Percentiles rank a stretch among this genome's conserved stretches.
These are phyloP conservation scores for Limnephilus rhombicus DNA, from an alignment of 2,888 invertebrate genomes.

Conservation along the genomic window DNA sequence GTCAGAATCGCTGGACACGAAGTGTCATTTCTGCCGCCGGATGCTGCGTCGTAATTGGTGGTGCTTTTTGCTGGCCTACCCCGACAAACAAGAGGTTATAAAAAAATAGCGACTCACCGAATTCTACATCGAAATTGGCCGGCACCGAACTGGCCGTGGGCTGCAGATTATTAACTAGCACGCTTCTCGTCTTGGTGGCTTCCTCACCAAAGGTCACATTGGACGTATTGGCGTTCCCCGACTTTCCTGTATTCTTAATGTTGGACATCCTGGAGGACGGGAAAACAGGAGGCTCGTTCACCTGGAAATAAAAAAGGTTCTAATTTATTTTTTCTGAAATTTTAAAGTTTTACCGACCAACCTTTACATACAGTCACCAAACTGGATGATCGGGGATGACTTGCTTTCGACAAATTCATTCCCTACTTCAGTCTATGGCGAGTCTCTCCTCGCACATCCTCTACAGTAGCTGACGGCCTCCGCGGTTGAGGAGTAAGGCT, in stretches of 20 bases:
- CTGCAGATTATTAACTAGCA: conserved; percentile 46
- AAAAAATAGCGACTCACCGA: conserved; percentile 8
- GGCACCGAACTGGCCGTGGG: background rate
- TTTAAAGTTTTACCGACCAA: no score
- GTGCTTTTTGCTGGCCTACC: no score
- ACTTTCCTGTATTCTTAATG: background rate
- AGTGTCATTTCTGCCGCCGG: no score
- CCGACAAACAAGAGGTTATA: no score
- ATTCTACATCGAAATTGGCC: conserved; percentile 21
- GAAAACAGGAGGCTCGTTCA: background rate
- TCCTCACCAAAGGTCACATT: conserved; percentile 56
- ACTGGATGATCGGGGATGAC: no score
- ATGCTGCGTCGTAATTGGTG: no score
- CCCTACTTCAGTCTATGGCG: no score
- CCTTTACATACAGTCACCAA: background rate
- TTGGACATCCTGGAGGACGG: background rate
- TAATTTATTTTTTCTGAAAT: no score
- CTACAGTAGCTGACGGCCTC: background rate
- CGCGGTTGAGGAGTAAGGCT: no score
- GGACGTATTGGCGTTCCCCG: background rate
- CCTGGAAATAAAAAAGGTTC: background rate
- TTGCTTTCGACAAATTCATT: no score
- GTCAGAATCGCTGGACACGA: no score
- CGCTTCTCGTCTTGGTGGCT: conserved; percentile 13
- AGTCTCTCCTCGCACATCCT: background rate